Evolutionary conservation across 2,888 invertebrate species (phyloP).

Genomic region (Nomada ferruginata): DNA sequence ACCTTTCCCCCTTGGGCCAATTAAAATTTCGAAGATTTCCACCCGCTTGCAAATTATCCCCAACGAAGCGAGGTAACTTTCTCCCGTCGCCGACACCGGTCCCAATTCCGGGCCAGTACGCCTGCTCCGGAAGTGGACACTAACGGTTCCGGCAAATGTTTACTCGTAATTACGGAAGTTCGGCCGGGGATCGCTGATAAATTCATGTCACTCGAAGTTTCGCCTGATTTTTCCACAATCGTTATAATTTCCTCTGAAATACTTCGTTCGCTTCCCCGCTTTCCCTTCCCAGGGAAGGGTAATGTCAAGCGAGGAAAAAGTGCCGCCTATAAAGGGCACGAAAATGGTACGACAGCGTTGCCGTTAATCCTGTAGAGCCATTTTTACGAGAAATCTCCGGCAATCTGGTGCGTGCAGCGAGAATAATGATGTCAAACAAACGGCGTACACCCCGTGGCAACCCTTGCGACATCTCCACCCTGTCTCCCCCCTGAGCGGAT

Average conservation of each 20-base stretch:
- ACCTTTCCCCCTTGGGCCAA: constrained; percentile 7
- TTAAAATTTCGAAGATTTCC: constrained; percentile 61
- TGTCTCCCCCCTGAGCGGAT: constrained; percentile 67
- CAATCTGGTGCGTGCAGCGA: constrained; percentile 70
- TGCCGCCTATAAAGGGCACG: constrained; percentile 41
- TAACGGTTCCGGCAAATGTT: constrained; percentile 77
- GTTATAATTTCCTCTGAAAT: background rate
- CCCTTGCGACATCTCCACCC: constrained; percentile 69
- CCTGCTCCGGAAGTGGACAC: constrained; percentile 76
- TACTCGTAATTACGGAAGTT: constrained; percentile 72
- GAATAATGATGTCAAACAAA: constrained; percentile 82
- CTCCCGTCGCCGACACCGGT: background rate
- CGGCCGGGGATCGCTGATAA: background rate
- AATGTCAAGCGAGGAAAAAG: constrained; percentile 31
- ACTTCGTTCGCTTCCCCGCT: background rate
- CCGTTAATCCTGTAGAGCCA: constrained; percentile 56
- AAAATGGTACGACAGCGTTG: constrained; percentile 35
- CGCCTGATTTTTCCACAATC: background rate
- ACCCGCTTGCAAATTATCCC: constrained; percentile 30
- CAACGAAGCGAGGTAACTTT: constrained; percentile 8
- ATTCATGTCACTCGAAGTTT: too few relatives aligned
- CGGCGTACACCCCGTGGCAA: constrained; percentile 70
- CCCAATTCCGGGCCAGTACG: background rate
- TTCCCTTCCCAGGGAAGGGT: background rate
- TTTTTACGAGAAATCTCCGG: constrained; percentile 61